These are phyloP conservation scores for Galeopsomyia nigrocyanea DNA, from an alignment of 2,888 invertebrate species.

Conservation along the genomic window DNA sequence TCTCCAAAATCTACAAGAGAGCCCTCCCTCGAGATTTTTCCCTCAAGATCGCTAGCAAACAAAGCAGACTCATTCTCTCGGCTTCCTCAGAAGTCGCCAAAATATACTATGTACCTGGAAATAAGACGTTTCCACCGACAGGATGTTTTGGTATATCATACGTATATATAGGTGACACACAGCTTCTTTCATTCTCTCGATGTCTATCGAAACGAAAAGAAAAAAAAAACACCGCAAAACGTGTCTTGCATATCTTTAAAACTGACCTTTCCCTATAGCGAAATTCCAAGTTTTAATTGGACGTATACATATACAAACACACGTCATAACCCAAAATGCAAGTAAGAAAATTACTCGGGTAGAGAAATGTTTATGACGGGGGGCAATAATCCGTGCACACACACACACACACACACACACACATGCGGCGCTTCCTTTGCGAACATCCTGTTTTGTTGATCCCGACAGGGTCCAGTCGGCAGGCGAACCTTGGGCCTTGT, in stretches of 20 bases:
- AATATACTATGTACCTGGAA: no score
- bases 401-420: no score
- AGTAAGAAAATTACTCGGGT: slow-evolving; percentile 3
- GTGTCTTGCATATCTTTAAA: no score
- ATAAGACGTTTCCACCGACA: no score
- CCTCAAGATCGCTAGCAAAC: no score
- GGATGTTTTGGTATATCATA: no score
- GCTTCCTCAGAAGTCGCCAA: no score
- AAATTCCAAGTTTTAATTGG: neutral
- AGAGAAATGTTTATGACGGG: slow-evolving; percentile 22
- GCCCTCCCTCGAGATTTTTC: no score
- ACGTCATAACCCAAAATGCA: neutral
- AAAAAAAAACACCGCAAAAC: no score
- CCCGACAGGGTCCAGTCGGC: slow-evolving; percentile 21
- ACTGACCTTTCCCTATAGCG: no score
- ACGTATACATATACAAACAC: neutral
- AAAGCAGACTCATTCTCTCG: no score
- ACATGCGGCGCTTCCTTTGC: slow-evolving; percentile 28
- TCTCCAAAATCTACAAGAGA: no score
- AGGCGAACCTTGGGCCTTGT: neutral
- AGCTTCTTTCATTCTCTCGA: neutral
- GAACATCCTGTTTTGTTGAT: neutral
- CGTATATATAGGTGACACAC: neutral
- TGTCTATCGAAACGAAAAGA: neutral
- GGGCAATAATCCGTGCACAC: slow-evolving; percentile 27